These are phyloP conservation scores for Pollimyrus isidori DNA, from an alignment of 2,113 vertebrate species.

Conservation along the genomic window DNA sequence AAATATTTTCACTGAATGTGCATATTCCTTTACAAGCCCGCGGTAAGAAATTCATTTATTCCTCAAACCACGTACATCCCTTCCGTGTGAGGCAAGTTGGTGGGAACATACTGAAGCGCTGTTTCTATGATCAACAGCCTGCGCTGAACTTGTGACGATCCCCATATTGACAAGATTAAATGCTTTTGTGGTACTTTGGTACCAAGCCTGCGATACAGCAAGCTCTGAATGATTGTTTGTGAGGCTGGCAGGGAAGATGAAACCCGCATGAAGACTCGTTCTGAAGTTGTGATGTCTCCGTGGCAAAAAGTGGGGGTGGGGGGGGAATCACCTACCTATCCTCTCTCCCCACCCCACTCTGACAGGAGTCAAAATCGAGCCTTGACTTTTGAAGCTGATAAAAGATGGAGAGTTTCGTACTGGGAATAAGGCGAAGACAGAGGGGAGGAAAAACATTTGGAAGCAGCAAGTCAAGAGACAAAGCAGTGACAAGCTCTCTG, in stretches of 20 bases:
- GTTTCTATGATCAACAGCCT: not conserved
- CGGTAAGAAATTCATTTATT: slow-evolving; percentile 16
- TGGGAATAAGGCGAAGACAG: not conserved
- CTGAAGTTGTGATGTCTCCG: not conserved
- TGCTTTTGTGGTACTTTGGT: not conserved
- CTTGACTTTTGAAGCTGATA: not conserved
- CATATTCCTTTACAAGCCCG: not conserved
- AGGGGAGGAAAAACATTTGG: not conserved
- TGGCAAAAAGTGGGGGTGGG: not conserved
- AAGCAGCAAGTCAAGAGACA: not conserved
- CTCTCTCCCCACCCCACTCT: not conserved
- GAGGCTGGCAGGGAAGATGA: not conserved
- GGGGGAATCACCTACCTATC: not conserved
- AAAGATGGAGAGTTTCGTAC: not conserved
- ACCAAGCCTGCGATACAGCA: not conserved
- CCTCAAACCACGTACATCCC: not conserved
- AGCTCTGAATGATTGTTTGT: not conserved
- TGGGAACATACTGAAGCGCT: not conserved
- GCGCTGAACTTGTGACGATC: not conserved
- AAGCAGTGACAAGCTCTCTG: not conserved
- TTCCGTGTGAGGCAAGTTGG: not conserved
- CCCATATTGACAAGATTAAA: slow-evolving; percentile 3
- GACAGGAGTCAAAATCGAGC: slow-evolving; percentile 10
- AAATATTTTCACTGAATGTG: slow-evolving; percentile 16
- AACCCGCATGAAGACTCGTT: not conserved